These are phyloP conservation scores for Drosophila paucipuncta DNA, from an alignment of 2,888 invertebrate species.

Conservation along the genomic window DNA sequence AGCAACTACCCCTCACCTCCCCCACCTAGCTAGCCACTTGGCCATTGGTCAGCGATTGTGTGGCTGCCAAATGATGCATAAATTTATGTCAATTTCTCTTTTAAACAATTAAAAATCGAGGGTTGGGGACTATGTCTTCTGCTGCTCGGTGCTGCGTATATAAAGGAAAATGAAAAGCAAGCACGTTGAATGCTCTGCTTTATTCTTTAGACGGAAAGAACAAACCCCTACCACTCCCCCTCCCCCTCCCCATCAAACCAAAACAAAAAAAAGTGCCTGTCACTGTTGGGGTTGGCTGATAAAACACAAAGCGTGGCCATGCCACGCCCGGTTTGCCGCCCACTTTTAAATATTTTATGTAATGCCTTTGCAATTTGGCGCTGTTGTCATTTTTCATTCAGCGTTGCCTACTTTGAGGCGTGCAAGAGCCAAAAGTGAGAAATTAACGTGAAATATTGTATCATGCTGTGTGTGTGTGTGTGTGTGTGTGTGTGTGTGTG, in stretches of 20 bases:
- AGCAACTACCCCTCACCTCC: background rate
- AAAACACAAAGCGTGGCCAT: background rate
- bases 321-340: constrained; percentile 14
- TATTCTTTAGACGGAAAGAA: constrained; percentile 1
- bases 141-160: background rate
- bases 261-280: background rate
- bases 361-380: constrained; percentile 70
- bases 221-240: background rate
- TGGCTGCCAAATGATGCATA: constrained; percentile 62
- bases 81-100: constrained; percentile 73
- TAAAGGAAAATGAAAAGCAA: constrained; percentile 40
- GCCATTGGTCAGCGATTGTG: constrained; percentile 52
- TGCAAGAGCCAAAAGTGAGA: constrained; percentile 11
- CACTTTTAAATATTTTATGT: constrained; percentile 65
- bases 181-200: constrained; percentile 7
- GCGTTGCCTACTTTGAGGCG: constrained; percentile 46
- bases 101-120: constrained; percentile 70
- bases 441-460: constrained; percentile 73
- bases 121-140: constrained; percentile 16
- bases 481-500: background rate
- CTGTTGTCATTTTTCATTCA: constrained; percentile 67
- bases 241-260: no score
- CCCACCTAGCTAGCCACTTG: background rate
- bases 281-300: constrained; percentile 1
- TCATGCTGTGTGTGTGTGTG: constrained; percentile 3